Percentiles rank a stretch among this genome's conserved stretches.
phyloP scores from a whole-genome alignment of 2,797 vertebrate genomes.

The Pangasius sanitwongsei region DNA sequence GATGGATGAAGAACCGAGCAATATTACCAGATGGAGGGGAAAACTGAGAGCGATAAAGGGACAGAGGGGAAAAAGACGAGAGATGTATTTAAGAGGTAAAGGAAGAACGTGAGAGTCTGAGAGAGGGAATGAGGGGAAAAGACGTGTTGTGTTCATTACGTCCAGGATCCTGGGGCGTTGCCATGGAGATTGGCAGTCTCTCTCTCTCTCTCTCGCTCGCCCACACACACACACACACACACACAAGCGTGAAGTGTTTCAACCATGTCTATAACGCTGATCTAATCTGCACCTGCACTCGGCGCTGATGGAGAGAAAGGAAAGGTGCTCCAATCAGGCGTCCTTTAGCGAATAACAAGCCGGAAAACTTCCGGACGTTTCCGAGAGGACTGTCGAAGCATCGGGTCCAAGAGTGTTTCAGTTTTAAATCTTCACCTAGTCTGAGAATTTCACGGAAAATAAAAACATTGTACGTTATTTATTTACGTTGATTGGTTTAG shows the following conservation, averaged over 20 bases:
- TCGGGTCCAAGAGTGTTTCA: too few species aligned
- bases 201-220: not conserved
- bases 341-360: not conserved
- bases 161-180: conserved; percentile 25
- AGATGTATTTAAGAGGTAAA: not conserved
- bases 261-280: not conserved
- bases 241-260: not conserved
- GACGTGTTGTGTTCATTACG: not conserved
- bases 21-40: not conserved
- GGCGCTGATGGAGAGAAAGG: too few species aligned
- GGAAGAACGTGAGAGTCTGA: not conserved
- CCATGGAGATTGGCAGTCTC: conserved; percentile 18
- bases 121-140: not conserved
- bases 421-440: too few species aligned
- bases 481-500: not conserved
- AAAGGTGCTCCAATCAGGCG: not conserved
- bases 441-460: too few species aligned
- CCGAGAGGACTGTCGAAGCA: too few species aligned
- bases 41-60: not conserved
- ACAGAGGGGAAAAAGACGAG: not conserved
- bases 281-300: not conserved
- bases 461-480: too few species aligned
- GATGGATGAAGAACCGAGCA: too few species aligned
- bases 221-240: not conserved
- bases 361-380: too few species aligned